Evolutionary conservation across 2,113 vertebrate genomes (phyloP), one percentile per base, ranked within the genome.

Genomic region (Salvelinus namaycush): DNA sequence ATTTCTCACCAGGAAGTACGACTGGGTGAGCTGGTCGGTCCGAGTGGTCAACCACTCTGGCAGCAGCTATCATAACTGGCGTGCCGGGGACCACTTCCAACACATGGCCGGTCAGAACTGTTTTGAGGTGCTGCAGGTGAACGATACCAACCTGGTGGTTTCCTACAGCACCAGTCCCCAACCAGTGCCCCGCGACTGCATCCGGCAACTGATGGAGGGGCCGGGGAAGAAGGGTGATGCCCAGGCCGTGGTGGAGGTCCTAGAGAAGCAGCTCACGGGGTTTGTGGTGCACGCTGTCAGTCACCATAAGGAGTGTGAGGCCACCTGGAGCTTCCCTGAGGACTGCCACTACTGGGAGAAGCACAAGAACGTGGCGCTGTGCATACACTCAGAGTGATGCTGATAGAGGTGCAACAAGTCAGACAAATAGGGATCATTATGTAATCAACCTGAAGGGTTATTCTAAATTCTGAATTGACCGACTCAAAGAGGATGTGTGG

Each of bases 1-100:
- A 12, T 90, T 92, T 49, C 59, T 95, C 79, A 74, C 78, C n/a
- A 91, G 85, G 11, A 95, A 95, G 79, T 94, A 91, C 1, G 92
- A 95, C 26, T 95, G 94, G 94, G 87, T 95, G 1, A 86, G 79
- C 74, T 95, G 94, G 94, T 95, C 94, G 0, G 91, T 95, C 69
- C 82, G 93, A n/a, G 87, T 93, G 0, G 85, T 94, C 72, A 91
- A 92, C 74, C 90, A 92, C 2, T 88, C 92, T 0, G 74, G 89
- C 22, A 90, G 89, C 87, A 87, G 82, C 51, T 92, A 89, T 77
- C 79, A 82, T 1, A 94, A 92, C 87, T 91, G 88, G 89, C 72
- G 91, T 22, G 90, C 92, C 0, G 92, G 93, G 1, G 87, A 94
- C 26, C 92, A 90, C 68, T 94, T 93, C 71, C 93, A 95, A 39